These are phyloP conservation scores for Eupsittula cactorum DNA, from an alignment of 2,113 vertebrate genomes.

Conservation along the genomic window DNA sequence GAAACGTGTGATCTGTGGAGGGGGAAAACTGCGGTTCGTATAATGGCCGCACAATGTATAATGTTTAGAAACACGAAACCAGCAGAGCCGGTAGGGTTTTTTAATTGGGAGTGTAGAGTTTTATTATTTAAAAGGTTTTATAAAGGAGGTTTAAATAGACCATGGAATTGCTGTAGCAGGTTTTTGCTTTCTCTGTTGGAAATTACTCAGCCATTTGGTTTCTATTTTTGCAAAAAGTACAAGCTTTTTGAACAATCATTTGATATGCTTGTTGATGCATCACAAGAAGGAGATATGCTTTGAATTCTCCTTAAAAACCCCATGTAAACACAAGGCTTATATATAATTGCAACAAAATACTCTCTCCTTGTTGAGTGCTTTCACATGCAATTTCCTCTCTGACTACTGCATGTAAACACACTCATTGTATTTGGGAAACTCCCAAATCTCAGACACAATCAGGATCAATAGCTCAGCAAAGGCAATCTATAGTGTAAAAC, in stretches of 20 bases:
- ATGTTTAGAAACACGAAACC: slow-evolving; percentile 72
- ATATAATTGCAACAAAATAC: slow-evolving; percentile 82
- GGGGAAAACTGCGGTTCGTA: background rate
- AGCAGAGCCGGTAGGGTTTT: slow-evolving; percentile 44
- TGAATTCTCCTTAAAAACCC: slow-evolving; percentile 84
- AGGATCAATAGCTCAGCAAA: slow-evolving; percentile 59
- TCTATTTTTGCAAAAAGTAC: slow-evolving; percentile 74
- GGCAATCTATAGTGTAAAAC: slow-evolving; percentile 8
- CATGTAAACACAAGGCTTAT: slow-evolving; percentile 87
- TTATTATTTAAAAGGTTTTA: slow-evolving; percentile 83
- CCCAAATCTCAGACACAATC: slow-evolving; percentile 45
- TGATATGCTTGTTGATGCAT: slow-evolving; percentile 84
- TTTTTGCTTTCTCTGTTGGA: slow-evolving; percentile 64
- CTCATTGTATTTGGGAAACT: slow-evolving; percentile 76
- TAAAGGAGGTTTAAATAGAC: slow-evolving; percentile 80
- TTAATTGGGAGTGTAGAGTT: slow-evolving; percentile 60
- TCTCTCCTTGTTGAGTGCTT: slow-evolving; percentile 77
- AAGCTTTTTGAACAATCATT: slow-evolving; percentile 78
- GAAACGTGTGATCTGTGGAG: background rate
- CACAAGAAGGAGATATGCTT: slow-evolving; percentile 82
- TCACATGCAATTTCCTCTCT: slow-evolving; percentile 79
- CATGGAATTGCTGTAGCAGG: slow-evolving; percentile 73
- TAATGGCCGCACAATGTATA: background rate
- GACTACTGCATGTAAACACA: slow-evolving; percentile 82
- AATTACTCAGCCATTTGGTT: slow-evolving; percentile 83